Percentiles rank a stretch among this genome's conserved stretches.
phyloP scores from a whole-genome alignment of 64 coral and sea anemone genomes.

The Stylophora pistillata region DNA sequence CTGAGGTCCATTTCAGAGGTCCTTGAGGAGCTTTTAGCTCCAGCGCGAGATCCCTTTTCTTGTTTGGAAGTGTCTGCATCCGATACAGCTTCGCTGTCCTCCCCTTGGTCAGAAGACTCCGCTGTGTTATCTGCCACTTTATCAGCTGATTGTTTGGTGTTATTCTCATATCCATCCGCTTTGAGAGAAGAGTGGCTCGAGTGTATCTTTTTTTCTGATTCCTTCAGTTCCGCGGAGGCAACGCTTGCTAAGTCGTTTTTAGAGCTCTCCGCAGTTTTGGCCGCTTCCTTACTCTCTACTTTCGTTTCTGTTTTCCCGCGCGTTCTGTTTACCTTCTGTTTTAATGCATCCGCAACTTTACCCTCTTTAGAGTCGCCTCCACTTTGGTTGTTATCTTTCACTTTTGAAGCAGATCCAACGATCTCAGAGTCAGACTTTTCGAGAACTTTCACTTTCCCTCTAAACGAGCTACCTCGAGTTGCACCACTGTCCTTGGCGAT shows the following conservation, averaged over 20 bases:
- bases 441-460: not conserved
- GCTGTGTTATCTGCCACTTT: not conserved
- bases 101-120: slow-evolving; percentile 19
- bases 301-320: slow-evolving; percentile 19
- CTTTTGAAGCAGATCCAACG: slow-evolving; percentile 5
- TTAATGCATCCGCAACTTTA: slow-evolving; percentile 29
- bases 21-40: slow-evolving; percentile 20
- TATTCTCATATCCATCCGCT: slow-evolving; percentile 3
- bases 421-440: not conserved
- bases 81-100: slow-evolving; percentile 24
- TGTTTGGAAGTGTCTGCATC: slow-evolving; percentile 32
- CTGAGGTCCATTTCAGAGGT: slow-evolving; percentile 83
- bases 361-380: slow-evolving; percentile 14
- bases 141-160: slow-evolving; percentile 13
- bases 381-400: slow-evolving; percentile 15
- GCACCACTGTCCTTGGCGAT: slow-evolving; percentile 15
- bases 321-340: slow-evolving; percentile 19
- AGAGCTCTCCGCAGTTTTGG: not conserved
- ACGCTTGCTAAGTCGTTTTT: slow-evolving; percentile 11
- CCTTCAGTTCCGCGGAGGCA: slow-evolving; percentile 32
- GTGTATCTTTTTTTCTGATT: slow-evolving; percentile 38
- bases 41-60: slow-evolving; percentile 14
- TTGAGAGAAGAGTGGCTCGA: slow-evolving; percentile 27
- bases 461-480: slow-evolving; percentile 21
- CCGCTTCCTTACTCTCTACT: slow-evolving; percentile 4